A percentile compares a stretch with the other conserved stretches of the same genome.
Evolutionary conservation across 1,140 invertebrate species (phyloP).

Genomic region (Oryzaephilus surinamensis): DNA sequence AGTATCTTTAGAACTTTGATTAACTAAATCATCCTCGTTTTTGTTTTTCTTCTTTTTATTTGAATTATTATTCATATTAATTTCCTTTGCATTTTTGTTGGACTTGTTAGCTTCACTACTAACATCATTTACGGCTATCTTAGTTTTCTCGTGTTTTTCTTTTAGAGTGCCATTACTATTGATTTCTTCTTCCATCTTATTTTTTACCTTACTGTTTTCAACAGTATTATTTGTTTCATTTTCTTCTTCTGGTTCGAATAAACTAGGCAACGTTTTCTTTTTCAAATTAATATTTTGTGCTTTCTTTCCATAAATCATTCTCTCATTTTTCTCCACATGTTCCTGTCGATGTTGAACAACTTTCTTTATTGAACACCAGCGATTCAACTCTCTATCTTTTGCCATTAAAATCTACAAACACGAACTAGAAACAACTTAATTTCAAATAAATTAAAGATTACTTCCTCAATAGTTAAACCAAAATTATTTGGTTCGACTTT

Average conservation of each 20-base stretch:
- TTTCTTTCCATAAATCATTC: constrained; percentile 64
- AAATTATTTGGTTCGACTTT: constrained; percentile 82
- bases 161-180: constrained; percentile 5
- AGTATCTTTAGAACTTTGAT: not conserved
- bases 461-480: constrained; percentile 81
- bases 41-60: constrained; percentile 9
- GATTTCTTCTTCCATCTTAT: constrained; percentile 6
- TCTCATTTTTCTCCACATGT: constrained; percentile 70
- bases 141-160: constrained; percentile 15
- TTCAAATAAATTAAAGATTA: constrained; percentile 45
- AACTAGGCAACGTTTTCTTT: constrained; percentile 73
- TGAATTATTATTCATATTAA: constrained; percentile 4
- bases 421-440: constrained; percentile 30
- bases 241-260: constrained; percentile 42
- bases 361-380: constrained; percentile 90
- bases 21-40: constrained; percentile 10
- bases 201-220: constrained; percentile 7
- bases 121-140: constrained; percentile 15
- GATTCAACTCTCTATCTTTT: constrained; percentile 87
- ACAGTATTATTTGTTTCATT: constrained; percentile 11
- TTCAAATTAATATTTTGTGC: constrained; percentile 62
- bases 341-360: constrained; percentile 68
- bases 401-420: constrained; percentile 87
- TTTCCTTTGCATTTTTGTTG: constrained; percentile 13
- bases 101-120: constrained; percentile 14